These are phyloP conservation scores for Umimayanthus chanpuru DNA, from an alignment of 92 coral and sea anemone species.

Conservation along the genomic window DNA sequence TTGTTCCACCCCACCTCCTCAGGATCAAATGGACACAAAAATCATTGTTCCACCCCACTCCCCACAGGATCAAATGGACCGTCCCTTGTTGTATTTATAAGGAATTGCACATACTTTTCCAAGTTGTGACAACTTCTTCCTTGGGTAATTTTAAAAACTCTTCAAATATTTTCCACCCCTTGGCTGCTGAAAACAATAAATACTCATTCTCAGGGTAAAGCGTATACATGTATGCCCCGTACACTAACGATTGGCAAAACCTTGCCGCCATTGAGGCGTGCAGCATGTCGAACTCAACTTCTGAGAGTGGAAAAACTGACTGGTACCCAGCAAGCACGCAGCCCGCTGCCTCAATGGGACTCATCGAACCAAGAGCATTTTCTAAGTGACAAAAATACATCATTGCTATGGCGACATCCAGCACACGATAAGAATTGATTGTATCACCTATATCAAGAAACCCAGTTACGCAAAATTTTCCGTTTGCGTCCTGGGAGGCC, in stretches of 20 bases:
- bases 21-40: too few species aligned
- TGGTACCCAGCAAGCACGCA: constrained; percentile 60
- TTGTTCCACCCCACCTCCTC: too few species aligned
- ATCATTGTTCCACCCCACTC: too few species aligned
- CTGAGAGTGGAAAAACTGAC: constrained; percentile 50
- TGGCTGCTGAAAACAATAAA: constrained; percentile 13
- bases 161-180: constrained; percentile 58
- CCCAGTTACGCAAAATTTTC: constrained; percentile 20
- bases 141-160: constrained; percentile 25
- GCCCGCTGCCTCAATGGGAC: constrained; percentile 32
- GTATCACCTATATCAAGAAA: constrained; percentile 54
- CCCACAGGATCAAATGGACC: too few species aligned
- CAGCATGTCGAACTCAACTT: constrained; percentile 41
- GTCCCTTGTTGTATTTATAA: not conserved
- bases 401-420: constrained; percentile 54
- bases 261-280: constrained; percentile 39
- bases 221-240: constrained; percentile 47
- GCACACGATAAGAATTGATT: constrained; percentile 46
- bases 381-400: constrained; percentile 49
- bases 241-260: constrained; percentile 53
- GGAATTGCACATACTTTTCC: constrained; percentile 31
- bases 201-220: constrained; percentile 36
- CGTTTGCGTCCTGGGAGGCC: constrained; percentile 22
- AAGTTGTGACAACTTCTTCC: constrained; percentile 34
- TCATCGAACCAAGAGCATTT: constrained; percentile 3